Evolutionary conservation across 1,140 invertebrate species (phyloP).

Genomic region (Bombus difficillimus): DNA sequence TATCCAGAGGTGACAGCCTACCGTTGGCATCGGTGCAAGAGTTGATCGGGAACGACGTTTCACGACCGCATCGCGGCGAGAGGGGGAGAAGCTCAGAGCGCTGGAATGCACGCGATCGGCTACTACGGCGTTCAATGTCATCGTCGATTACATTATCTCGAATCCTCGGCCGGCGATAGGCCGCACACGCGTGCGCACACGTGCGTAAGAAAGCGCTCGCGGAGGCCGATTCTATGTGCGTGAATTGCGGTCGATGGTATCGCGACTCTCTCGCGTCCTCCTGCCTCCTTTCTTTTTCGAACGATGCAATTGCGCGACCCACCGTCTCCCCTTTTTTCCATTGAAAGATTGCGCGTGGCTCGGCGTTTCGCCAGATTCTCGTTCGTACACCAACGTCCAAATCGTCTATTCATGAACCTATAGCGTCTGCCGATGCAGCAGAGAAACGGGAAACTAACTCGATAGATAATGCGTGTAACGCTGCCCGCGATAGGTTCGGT

Average conservation of each 20-base stretch:
- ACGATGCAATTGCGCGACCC: background rate
- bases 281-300: constrained; percentile 20
- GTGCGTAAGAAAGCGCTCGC: constrained; percentile 61
- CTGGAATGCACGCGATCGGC: constrained; percentile 70
- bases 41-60: constrained; percentile 74
- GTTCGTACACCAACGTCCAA: background rate
- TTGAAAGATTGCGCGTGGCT: constrained; percentile 34
- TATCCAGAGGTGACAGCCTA: constrained; percentile 78
- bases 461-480: no score
- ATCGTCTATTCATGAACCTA: background rate
- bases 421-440: no score
- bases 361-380: constrained; percentile 35
- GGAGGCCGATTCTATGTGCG: constrained; percentile 52
- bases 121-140: constrained; percentile 71
- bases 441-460: no score
- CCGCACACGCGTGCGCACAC: constrained; percentile 56
- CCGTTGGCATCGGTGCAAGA: constrained; percentile 72
- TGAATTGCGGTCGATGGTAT: constrained; percentile 55
- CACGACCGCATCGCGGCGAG: constrained; percentile 40
- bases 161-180: constrained; percentile 57
- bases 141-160: constrained; percentile 70
- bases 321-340: constrained; percentile 22
- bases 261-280: constrained; percentile 9
- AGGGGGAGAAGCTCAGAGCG: constrained; percentile 25
- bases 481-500: no score